phyloP scores from a whole-genome alignment of 2,797 vertebrate species.

The Anabacerthia variegaticeps region DNA sequence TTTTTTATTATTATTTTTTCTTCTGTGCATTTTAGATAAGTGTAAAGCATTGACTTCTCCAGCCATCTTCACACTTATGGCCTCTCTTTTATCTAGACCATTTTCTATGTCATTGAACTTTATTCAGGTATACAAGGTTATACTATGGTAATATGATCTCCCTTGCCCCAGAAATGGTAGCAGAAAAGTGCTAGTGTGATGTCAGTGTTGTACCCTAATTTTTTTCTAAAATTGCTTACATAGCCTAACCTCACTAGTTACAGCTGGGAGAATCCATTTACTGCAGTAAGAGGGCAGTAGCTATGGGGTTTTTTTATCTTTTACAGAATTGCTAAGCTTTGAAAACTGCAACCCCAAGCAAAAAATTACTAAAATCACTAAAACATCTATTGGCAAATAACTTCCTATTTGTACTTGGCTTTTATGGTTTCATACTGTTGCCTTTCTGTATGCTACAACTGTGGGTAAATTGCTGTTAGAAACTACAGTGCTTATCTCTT shows the following conservation, averaged over 20 bases:
- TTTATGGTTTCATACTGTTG: background rate
- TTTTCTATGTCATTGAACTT: background rate
- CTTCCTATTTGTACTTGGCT: background rate
- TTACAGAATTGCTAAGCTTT: background rate
- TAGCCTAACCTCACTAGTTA: background rate
- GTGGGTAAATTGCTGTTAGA: background rate
- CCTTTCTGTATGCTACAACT: background rate
- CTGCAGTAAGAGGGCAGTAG: background rate
- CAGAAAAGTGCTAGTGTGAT: background rate
- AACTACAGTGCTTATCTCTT: background rate
- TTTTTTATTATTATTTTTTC: background rate
- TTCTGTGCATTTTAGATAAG: background rate
- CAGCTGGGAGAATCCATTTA: background rate
- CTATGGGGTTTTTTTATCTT: background rate
- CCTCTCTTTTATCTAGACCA: background rate
- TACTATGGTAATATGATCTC: background rate
- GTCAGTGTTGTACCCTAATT: background rate
- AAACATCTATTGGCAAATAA: background rate
- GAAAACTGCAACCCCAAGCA: background rate
- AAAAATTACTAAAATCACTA: background rate
- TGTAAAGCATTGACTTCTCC: background rate
- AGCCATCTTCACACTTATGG: background rate
- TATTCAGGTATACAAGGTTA: background rate
- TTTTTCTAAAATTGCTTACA: background rate
- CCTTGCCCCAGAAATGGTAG: background rate